These are phyloP conservation scores for Dermatophagoides farinae DNA, from an alignment of 1,140 invertebrate species.

Conservation along the genomic window DNA sequence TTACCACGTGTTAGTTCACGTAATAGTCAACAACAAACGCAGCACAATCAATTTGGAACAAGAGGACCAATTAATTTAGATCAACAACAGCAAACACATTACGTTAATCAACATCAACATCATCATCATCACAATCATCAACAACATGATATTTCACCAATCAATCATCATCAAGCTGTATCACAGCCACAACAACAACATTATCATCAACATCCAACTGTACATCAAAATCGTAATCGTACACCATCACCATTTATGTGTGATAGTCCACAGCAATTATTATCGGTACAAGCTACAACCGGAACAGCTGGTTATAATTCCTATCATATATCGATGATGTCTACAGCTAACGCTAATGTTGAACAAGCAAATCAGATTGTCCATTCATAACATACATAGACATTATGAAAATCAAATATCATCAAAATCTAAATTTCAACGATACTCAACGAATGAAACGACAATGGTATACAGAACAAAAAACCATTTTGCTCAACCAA, in stretches of 20 bases:
- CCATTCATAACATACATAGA: too few species aligned
- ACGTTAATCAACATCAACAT: not conserved
- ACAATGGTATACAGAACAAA: too few species aligned
- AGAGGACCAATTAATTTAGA: not conserved
- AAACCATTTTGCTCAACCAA: too few species aligned
- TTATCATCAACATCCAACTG: not conserved
- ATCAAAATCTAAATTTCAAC: too few species aligned
- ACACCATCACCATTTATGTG: conserved; percentile 4
- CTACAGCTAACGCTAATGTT: not conserved
- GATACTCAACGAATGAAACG: too few species aligned
- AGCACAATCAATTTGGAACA: not conserved
- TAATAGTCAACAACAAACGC: not conserved
- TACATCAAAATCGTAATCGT: not conserved
- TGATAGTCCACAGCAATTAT: conserved; percentile 4
- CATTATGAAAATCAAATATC: too few species aligned
- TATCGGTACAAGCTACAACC: not conserved
- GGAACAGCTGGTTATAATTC: not conserved
- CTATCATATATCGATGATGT: conserved; percentile 4
- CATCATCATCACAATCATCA: not conserved
- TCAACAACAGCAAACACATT: not conserved
- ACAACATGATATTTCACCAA: not conserved
- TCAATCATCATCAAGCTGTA: not conserved
- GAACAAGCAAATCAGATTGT: not conserved
- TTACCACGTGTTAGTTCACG: not conserved
- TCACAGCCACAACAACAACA: not conserved